Evolutionary conservation across 2,113 vertebrate genomes (phyloP).

Genomic region (Carollia perspicillata): DNA sequence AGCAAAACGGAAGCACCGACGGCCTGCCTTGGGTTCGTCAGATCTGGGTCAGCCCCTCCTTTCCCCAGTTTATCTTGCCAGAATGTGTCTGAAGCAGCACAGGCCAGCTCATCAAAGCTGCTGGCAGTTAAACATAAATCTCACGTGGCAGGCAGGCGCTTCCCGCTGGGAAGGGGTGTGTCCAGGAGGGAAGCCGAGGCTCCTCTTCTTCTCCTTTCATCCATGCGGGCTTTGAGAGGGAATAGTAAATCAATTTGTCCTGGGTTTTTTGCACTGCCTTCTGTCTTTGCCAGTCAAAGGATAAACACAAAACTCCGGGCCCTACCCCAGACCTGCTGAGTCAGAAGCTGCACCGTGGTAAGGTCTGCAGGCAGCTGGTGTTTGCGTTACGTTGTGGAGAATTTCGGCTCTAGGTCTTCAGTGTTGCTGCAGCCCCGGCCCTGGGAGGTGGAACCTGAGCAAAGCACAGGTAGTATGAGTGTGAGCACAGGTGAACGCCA

Average conservation of each 20-base stretch:
- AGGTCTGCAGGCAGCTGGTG: no score
- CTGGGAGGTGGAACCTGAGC: neutral
- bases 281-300: neutral
- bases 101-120: conserved; percentile 48
- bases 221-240: neutral
- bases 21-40: conserved; percentile 18
- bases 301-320: neutral
- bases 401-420: neutral
- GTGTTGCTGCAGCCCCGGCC: neutral
- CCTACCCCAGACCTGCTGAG: neutral
- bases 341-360: neutral
- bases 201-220: neutral
- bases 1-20: neutral
- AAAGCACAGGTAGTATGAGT: rapidly evolving
- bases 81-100: conserved; percentile 51
- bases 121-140: conserved; percentile 65
- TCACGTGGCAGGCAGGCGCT: neutral
- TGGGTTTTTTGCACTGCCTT: neutral
- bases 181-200: neutral
- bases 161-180: neutral
- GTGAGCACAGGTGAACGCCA: rapidly evolving
- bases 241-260: no score
- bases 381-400: neutral
- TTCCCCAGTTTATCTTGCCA: conserved; percentile 34
- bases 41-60: conserved; percentile 66